Percentiles rank a stretch among this genome's conserved stretches.
Evolutionary conservation across 1,140 invertebrate genomes (phyloP).

Genomic region (Maniola jurtina): DNA sequence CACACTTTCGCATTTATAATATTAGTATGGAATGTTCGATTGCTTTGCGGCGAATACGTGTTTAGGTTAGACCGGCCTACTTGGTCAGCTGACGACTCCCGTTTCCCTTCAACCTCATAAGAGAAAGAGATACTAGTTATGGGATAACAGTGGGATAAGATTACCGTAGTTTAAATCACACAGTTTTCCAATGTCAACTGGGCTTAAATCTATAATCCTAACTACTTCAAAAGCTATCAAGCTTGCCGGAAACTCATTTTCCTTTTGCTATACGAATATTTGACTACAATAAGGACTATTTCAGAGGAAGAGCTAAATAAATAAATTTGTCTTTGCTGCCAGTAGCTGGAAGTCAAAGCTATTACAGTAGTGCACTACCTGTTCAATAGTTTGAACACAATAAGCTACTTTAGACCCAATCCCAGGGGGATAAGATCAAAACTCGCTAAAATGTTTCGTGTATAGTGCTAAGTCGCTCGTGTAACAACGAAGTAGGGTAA

Average conservation of each 20-base stretch:
- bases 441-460: not conserved
- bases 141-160: too few species aligned
- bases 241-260: constrained; percentile 15
- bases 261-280: constrained; percentile 16
- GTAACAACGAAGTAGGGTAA: constrained; percentile 4
- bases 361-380: constrained; percentile 8
- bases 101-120: too few species aligned
- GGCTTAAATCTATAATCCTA: too few species aligned
- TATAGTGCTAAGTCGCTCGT: not conserved
- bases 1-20: too few species aligned
- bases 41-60: too few species aligned
- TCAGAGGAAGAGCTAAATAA: constrained; percentile 21
- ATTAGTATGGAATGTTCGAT: too few species aligned
- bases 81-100: too few species aligned
- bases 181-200: too few species aligned
- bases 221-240: constrained; percentile 17
- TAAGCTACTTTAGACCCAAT: not conserved
- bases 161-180: not conserved
- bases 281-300: constrained; percentile 18
- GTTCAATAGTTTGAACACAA: not conserved
- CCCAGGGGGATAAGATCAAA: not conserved
- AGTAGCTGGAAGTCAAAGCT: constrained; percentile 11
- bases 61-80: too few species aligned
- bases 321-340: constrained; percentile 25
- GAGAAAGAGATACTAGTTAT: too few species aligned